phyloP scores from a whole-genome alignment of 2,888 invertebrate genomes.

The Diadegma fenestrale region DNA sequence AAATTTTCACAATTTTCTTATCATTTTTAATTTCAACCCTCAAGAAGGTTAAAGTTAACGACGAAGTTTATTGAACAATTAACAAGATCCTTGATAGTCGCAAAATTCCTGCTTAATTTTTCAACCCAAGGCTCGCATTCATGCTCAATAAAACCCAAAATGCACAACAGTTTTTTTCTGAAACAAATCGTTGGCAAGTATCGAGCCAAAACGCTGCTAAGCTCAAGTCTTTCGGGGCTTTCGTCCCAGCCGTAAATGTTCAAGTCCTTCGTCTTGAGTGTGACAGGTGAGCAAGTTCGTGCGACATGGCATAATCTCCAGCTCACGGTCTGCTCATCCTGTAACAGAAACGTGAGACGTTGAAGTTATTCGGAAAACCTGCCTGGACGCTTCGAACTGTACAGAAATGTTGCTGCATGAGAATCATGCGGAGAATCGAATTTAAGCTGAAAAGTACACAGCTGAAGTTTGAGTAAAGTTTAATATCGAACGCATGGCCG shows the following conservation, averaged over 20 bases:
- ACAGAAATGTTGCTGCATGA: neutral
- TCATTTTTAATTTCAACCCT: too few relatives aligned
- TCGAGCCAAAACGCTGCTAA: neutral
- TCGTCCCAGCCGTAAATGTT: neutral
- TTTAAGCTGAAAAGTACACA: neutral
- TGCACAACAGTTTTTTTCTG: too few relatives aligned
- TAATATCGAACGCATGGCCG: conserved; percentile 4
- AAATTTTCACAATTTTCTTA: too few relatives aligned
- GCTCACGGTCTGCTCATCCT: conserved; percentile 27
- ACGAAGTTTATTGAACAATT: too few relatives aligned
- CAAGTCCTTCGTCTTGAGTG: neutral
- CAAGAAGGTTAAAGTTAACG: too few relatives aligned
- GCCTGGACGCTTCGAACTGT: neutral
- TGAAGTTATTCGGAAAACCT: neutral
- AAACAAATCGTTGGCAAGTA: too few relatives aligned
- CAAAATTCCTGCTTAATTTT: too few relatives aligned
- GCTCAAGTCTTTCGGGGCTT: neutral
- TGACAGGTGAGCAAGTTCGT: conserved; percentile 15
- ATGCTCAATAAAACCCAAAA: too few relatives aligned
- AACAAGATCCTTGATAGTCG: too few relatives aligned
- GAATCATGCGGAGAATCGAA: neutral
- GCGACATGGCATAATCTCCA: conserved; percentile 53
- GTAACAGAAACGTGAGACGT: neutral
- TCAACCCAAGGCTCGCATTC: too few relatives aligned
- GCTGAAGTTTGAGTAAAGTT: neutral